Evolutionary conservation across 2,888 invertebrate species (phyloP), one percentile per base, ranked within the genome.

Genomic region (Altica lythri): DNA sequence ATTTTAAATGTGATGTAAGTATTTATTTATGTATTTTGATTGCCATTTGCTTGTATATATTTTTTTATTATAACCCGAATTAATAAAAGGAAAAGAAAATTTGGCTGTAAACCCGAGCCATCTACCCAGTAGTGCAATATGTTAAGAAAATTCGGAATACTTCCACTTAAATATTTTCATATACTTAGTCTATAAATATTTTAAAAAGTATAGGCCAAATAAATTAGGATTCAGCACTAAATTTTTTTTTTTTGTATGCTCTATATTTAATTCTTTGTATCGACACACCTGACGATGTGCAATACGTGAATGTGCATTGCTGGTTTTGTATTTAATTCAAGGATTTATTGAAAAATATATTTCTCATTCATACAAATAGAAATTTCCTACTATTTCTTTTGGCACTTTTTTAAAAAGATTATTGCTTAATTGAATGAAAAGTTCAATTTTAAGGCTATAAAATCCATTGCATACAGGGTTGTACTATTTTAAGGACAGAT

Each of bases 41-140:
- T 58, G 53, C 54, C 50, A 59, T 54, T n/a, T 47, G 48, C 52
- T 58, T 61, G 57, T 57, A 54, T 48, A 54, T 57, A 57, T 57
- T 53, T 43, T n/a, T 30, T 25, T 32, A 44, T 40, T 45, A 14
- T 25, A 13, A 43, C 19, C 62, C 63, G 61, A 61, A 63, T 62
- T 62, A 34, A 16, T 14, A 34, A 8, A 34, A 12, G 5, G 13
- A 32, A 27, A 34, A 32, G 19, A 51, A 57, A 62, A 55, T 60
- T 13, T 55, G 66, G 63, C 66, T 66, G 68, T 68, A 64, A 67
- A 38, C 16, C 38, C 44, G 45, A 53, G 64, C 68, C 66, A 64
- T 68, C 66, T 65, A 64, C 55, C 43, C 54, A 51, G 48, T 63
- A 65, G 66, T 68, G 66, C 68, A 68, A 68, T 68, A 68, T 59